phyloP scores from a whole-genome alignment of 2,797 vertebrate species.

The Phoxinus dragarum region DNA sequence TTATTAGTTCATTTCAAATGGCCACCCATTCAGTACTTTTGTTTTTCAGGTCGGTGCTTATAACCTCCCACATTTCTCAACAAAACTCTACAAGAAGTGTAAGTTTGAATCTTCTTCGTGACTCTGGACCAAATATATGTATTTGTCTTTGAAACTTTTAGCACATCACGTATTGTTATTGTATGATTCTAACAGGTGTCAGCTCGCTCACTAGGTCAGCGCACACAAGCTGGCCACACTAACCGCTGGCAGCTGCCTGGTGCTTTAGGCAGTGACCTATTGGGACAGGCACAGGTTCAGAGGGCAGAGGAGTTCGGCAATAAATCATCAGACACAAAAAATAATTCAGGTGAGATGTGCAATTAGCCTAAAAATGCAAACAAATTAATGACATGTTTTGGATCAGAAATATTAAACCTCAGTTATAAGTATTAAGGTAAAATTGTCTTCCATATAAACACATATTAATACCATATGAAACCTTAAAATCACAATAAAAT shows the following conservation, averaged over 20 bases:
- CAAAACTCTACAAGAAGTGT: conserved; percentile 7
- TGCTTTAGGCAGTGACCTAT: conserved; percentile 43
- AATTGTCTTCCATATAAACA: neutral
- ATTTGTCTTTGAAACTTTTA: neutral
- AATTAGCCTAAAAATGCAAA: neutral
- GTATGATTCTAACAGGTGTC: conserved; percentile 40
- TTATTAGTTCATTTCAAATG: neutral
- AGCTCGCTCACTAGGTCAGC: conserved; percentile 31
- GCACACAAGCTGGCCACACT: conserved; percentile 56
- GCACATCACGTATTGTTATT: neutral
- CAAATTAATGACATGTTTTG: neutral
- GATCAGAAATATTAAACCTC: neutral
- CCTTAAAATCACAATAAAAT: neutral
- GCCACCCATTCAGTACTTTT: neutral
- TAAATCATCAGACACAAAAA: conserved; percentile 23
- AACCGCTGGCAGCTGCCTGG: conserved; percentile 56
- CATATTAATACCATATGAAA: neutral
- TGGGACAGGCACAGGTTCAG: conserved; percentile 55
- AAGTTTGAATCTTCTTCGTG: neutral
- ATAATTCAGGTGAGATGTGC: conserved; percentile 47
- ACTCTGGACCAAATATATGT: neutral
- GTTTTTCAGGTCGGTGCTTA: conserved; percentile 14
- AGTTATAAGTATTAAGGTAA: neutral
- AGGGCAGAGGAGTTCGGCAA: conserved; percentile 20
- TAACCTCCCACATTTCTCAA: neutral